Base-by-base conservation (phyloP, 2,888 invertebrate species). In the Phania funesta region DNA sequence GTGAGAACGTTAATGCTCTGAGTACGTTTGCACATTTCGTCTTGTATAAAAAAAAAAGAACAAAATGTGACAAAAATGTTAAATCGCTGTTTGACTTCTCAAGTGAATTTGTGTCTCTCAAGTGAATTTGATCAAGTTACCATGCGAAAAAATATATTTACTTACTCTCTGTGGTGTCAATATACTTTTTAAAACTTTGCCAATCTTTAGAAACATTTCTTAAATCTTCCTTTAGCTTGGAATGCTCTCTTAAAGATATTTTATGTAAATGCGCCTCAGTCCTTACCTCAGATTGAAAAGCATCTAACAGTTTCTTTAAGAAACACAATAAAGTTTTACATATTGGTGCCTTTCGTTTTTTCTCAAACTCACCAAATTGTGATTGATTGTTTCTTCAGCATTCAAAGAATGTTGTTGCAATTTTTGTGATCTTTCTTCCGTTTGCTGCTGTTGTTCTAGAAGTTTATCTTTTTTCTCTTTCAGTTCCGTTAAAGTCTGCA, bases 251-350 rank as follows among this genome's bases (percentile, higher is more conserved):
- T 41, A 88, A 87, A 1, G 89, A 88, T 29, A 91, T 46, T 83
- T 91, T 90, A 0, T 84, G 85, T 29, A 90, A 85, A 82, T 94
- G 93, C 58, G 94, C 92, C 89, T 96, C 95, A 60, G 93, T 93
- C 80, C 95, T 93, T 76, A 94, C 89, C 88, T 95, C 95, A 71
- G 94, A 93, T 83, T 93, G 93, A 84, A 95, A 94, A 0, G 94
- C 94, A 64, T 93, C 93, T 56, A 96, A 90, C 8, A 95, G 91
- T 86, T 93, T 93, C 93, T 89, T 52, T 11, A 85, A 80, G 24
- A 8, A 41, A n/a, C 18, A 5, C 3, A 38, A 5, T 22, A 22
- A 18, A 24, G 32, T 26, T n/a, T 13, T 9, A 0, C n/a, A n/a
- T 35, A 11, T 2, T 1, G 9, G 6, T 11, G 3, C 16, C 1